A percentile compares a stretch with the other conserved stretches of the same genome.
phyloP scores from a whole-genome alignment of 2,113 vertebrate genomes.

The Ptyas mucosa region DNA sequence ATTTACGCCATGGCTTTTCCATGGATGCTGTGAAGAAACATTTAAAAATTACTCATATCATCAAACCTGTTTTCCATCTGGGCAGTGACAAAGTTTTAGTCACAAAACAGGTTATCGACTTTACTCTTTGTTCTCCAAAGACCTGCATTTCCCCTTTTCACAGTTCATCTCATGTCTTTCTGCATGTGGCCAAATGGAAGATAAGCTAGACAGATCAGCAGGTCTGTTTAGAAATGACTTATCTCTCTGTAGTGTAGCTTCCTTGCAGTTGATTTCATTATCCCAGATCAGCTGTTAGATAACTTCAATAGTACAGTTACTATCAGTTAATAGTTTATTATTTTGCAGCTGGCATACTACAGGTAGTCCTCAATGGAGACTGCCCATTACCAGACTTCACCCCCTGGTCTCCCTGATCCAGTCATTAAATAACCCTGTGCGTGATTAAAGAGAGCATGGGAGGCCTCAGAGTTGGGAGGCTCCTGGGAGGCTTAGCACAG shows the following conservation, averaged over 20 bases:
- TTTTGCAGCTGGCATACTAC: neutral
- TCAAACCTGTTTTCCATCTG: neutral
- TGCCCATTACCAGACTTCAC: neutral
- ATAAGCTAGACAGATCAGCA: neutral
- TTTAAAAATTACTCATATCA: neutral
- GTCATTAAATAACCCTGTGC: neutral
- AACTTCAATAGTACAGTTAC: neutral
- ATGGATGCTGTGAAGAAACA: neutral
- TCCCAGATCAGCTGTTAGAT: neutral
- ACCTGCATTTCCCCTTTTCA: neutral
- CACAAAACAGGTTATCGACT: neutral
- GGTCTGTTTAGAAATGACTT: neutral
- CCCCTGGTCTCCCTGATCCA: neutral
- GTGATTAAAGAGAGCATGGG: neutral
- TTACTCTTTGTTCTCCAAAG: neutral
- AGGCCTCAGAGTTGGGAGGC: neutral
- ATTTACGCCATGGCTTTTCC: neutral
- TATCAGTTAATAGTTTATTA: neutral
- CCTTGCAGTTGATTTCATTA: neutral
- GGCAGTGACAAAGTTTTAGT: neutral
- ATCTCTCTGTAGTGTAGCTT: neutral
- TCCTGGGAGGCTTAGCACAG: neutral
- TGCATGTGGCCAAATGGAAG: neutral
- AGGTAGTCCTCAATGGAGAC: neutral
- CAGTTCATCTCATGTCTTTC: neutral